Conservation (phyloP, 2,797 vertebrate genomes). For the Pristis pectinata region DNA sequence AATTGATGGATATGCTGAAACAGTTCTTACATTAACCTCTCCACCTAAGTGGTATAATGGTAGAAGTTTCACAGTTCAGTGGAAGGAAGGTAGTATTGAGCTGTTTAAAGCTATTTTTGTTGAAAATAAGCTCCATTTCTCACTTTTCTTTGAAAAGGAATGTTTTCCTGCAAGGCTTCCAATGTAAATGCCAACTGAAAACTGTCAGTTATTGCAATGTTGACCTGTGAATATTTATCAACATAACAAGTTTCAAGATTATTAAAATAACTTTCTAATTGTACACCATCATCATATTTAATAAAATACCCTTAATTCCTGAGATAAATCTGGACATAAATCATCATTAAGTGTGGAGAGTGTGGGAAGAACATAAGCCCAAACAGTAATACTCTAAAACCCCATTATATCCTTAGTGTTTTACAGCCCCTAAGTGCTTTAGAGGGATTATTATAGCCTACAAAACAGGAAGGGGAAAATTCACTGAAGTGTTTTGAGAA, state of each 20-base stretch:
- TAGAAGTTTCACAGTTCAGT: neutral
- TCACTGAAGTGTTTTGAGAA: neutral
- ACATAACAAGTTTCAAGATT: neutral
- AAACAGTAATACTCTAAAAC: neutral
- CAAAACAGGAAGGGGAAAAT: neutral
- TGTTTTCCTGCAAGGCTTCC: neutral
- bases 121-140: neutral
- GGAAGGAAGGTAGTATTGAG: neutral
- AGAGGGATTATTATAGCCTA: neutral
- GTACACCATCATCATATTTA: neutral
- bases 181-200: neutral
- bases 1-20: neutral
- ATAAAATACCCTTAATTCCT: neutral
- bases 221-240: neutral
- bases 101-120: neutral
- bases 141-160: neutral
- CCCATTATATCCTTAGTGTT: neutral
- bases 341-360: neutral
- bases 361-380: neutral
- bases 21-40: neutral
- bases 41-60: neutral
- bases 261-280: neutral
- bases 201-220: neutral
- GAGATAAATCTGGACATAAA: neutral
- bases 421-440: neutral